Base-by-base conservation (phyloP, 2,888 invertebrate species). In the Polydrusus pterygomalis region DNA sequence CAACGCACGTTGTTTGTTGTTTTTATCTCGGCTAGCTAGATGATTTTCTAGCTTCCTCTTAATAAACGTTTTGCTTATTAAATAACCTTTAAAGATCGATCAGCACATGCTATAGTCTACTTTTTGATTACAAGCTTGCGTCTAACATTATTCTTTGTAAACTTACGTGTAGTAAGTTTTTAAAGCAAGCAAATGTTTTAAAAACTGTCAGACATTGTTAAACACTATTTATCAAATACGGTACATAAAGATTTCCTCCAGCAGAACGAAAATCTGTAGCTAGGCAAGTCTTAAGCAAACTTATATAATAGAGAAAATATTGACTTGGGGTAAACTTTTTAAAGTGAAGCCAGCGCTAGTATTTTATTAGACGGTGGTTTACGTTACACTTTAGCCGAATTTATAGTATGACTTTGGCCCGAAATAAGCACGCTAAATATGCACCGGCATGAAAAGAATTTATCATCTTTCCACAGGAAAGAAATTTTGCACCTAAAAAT, bases 281-380 rank as follows among this genome's bases (percentile, higher is more conserved):
- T 25, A 34, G 51, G 25, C 65, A 54, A 38, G 70, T 60, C 65
- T 70, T 75, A 70, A 13, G 70, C 70, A 74, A 74, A 74, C 69
- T 54, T 63, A 60, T 54, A 70, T 75, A 70, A 75, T 75, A 64
- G 75, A 49, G 75, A 75, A 75, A 75, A 75, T 75, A 75, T 75
- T 70, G 75, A 65, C 75, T 70, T 47, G 49, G 64, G 63, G 45
- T 54, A 64, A 68, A 64, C 70, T 60, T 75, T 47, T 34, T 65
- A 70, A 45, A 70, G 70, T 70, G 65, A 60, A 70, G 34, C 49
- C 49, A 17, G 47, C 15, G n/a, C n/a, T 25, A 58, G 47, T 75
- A 65, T 70, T 70, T 65, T 75, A 70, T 75, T 58, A 65, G 60
- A 75, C 38, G 54, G 58, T 38, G 58, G 58, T 38, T 11, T 60